Evolutionary conservation across 1,140 invertebrate genomes (phyloP), one percentile per base, ranked within the genome.

Genomic region (Semibalanus balanoides): DNA sequence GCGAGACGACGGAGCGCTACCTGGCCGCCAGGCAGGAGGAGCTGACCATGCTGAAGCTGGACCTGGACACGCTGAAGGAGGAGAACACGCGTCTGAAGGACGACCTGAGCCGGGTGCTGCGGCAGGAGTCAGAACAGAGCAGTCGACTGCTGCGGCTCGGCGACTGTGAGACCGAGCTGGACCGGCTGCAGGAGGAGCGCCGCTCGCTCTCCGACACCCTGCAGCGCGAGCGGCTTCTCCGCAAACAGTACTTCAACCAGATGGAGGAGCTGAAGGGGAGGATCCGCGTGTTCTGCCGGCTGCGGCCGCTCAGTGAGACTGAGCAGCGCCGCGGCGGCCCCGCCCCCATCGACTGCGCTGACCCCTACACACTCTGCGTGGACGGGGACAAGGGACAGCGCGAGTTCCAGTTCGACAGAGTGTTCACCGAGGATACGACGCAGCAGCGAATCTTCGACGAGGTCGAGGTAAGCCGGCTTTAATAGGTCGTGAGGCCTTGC

Each of bases 201-300:
- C 81, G 83, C 76, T 77, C 80, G 3, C 79, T 86, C 22, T 82
- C 82, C 22, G 85, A 86, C 78, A 85, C 85, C 80, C 85, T 82
- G 79, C 85, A 86, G 79, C 82, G 83, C 79, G 85, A 87, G 77
- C 79, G 85, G 77, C 76, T 82, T 19, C 78, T 86, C 40, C 80
- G 86, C 25, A 86, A 86, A 81, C 85, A 85, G 76, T 86, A 86
- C 79, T 86, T 84, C 82, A 87, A 87, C 78, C 76, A 78, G 80
- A 85, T 87, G 14, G 85, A 86, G 77, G 86, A 87, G 77, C 83
- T 87, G 82, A 87, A 87, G 80, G 86, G 86, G 22, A 86, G 86
- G 79, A 86, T 87, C 73, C 80, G 85, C 74, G 85, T 87, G 31
- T 87, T 85, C 81, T 86, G 85, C 79, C 78, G 84, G 74, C 81